Conservation (phyloP, 2,113 vertebrate species). For the Neomonachus schauinslandi region DNA sequence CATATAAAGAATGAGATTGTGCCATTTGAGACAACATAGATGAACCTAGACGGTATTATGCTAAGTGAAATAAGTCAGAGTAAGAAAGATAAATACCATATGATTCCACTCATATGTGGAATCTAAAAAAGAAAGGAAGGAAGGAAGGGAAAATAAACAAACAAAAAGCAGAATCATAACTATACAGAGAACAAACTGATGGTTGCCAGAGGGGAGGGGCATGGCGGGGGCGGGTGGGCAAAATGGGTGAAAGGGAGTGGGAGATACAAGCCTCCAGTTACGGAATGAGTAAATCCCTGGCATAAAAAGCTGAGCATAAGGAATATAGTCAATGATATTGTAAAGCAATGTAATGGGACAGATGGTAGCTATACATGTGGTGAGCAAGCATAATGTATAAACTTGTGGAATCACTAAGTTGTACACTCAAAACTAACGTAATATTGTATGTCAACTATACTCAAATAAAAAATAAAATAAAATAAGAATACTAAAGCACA, state of each 20-base stretch:
- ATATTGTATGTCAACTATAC: background rate
- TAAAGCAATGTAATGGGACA: background rate
- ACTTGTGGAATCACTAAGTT: background rate
- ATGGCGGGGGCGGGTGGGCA: background rate
- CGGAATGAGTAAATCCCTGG: background rate
- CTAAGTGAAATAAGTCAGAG: background rate
- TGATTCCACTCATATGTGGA: background rate
- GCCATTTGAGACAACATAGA: background rate
- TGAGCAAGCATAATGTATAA: background rate
- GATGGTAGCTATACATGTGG: background rate
- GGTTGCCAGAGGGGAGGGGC: background rate
- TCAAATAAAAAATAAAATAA: background rate
- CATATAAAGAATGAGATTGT: background rate
- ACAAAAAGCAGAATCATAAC: background rate
- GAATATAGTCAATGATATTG: background rate
- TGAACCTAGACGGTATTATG: background rate
- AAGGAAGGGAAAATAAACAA: background rate
- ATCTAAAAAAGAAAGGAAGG: background rate
- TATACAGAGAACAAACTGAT: background rate
- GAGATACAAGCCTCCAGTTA: background rate
- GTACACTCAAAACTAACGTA: background rate
- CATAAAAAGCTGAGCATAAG: background rate
- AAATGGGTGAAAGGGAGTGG: background rate
- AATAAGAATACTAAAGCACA: background rate
- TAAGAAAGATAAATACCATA: background rate